Evolutionary conservation across 2,797 vertebrate species (phyloP).

Genomic region (Gila robusta): DNA sequence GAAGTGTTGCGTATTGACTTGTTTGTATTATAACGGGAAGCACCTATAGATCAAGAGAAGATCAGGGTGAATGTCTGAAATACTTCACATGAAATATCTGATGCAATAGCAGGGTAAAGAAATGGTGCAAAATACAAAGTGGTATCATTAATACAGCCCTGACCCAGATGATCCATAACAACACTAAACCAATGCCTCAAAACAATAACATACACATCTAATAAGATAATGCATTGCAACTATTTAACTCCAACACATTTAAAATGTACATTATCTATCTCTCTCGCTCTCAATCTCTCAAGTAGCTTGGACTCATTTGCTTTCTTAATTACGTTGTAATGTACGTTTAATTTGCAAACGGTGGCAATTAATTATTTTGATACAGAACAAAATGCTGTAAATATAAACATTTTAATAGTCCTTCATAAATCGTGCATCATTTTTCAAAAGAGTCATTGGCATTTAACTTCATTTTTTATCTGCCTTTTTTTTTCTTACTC

Average conservation of each 20-base stretch:
- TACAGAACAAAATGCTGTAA: conserved; percentile 82
- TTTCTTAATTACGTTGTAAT: conserved; percentile 87
- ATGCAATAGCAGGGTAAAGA: conserved; percentile 13
- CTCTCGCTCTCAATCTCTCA: conserved; percentile 72
- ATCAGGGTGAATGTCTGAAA: conserved; percentile 27
- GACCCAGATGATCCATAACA: conserved; percentile 31
- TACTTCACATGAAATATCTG: conserved; percentile 32
- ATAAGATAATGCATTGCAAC: conserved; percentile 40
- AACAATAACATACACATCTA: conserved; percentile 41
- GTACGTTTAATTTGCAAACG: conserved; percentile 87
- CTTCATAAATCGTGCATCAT: conserved; percentile 75
- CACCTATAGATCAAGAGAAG: conserved; percentile 43
- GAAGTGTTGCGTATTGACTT: conserved; percentile 32
- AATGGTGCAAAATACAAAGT: conserved; percentile 48
- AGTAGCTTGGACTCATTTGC: conserved; percentile 81
- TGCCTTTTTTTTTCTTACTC: conserved; percentile 46
- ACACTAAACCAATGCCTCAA: conserved; percentile 41
- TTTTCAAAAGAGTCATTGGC: conserved; percentile 80
- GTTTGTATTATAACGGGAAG: conserved; percentile 44
- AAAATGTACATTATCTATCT: conserved; percentile 65
- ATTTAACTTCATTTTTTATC: conserved; percentile 78
- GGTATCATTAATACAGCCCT: conserved; percentile 25
- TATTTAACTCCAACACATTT: conserved; percentile 49
- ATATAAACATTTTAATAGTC: conserved; percentile 87
- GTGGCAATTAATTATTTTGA: conserved; percentile 86